Base-by-base conservation (phyloP, 2,888 invertebrate genomes). In the Luperina testacea region DNA sequence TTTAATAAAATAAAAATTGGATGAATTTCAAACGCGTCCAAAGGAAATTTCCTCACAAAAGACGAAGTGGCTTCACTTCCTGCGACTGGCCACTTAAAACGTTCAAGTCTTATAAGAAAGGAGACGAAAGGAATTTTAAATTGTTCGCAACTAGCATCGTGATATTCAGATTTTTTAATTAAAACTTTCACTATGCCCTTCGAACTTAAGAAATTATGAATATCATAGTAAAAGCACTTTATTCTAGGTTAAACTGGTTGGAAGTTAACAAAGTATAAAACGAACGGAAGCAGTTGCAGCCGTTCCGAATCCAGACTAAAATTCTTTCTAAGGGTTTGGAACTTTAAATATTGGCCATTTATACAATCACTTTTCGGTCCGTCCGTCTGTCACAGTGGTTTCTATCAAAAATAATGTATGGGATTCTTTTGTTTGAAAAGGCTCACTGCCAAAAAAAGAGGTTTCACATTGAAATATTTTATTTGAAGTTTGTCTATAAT, bases 81-180 rank as follows among this genome's bases (percentile, higher is more conserved):
- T 65, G 77, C 63, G 57, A 69, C 78, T 53, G 59, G 67, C 73
- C 69, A 81, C 85, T 85, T 85, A 73, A 79, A 64, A 75, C 38
- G 77, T 72, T 75, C 67, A 77, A 80, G 72, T 75, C 51, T 83
- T 81, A 75, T 77, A 72, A 71, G 73, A 78, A 81, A 72, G 57
- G 38, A 77, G 78, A 72, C 48, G 75, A 79, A 82, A 84, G 45
- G 81, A 82, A 86, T 87, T 81, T 87, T 59, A 73, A 86, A 77
- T 73, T 81, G 75, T 79, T 80, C 63, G 20, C n/a, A 75, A 76
- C 72, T 72, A 75, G 75, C 61, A 59, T 38, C 72, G 13, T 42
- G 65, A 64, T 80, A 82, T 85, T 82, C 67, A 59, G 77, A 80
- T 85, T 85, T 82, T 84, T 85, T 78, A 85, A 87, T 87, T 87